Base-by-base conservation (phyloP, 2,888 invertebrate species). In the Caenorhabditis sp. region DNA sequence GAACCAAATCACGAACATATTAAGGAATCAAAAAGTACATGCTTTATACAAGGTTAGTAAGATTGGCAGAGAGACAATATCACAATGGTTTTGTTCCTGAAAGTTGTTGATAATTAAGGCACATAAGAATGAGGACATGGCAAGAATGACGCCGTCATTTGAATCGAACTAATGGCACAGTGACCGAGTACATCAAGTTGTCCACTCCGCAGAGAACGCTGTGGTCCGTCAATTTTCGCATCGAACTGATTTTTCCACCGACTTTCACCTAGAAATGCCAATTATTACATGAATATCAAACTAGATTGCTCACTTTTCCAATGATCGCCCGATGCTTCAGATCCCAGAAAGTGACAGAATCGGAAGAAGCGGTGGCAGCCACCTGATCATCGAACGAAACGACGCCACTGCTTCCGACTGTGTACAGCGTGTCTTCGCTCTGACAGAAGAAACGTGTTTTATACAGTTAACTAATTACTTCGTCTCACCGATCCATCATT, bases 331-430 rank as follows among this genome's bases (percentile, higher is more conserved):
- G 79, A 27, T 76, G 70, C 35, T 79, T 61, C 26, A 86, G 62
- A 70, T 87, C 84, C 87, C 87, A 87, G 52, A 87, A 83, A 9
- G 81, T 80, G 37, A 86, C 73, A 0, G 68, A 72, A 37, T 65
- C 71, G 9, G 82, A 83, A 2, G 77, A 70, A 5, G 81, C 77
- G 4, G 80, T 81, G 9, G 79, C 85, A 0, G 80, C 83, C 8
- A 83, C 53, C n/a, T 81, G 63, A 13, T 81, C 82, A 35, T 75
- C 72, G 13, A 87, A 70, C 32, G 78, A 59, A 13, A 79, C 73
- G 30, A 85, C 61, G 35, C 71, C 78, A 45, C 79, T 73, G 35
- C 72, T 75, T 45, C 63, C 76, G n/a, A 58, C 70, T 2, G 70
- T 41, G 50, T 72, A 76, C 3, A 76, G 27, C 0, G 72, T 56